Evolutionary conservation across 2,797 vertebrate genomes (phyloP).

Genomic region (Xenentodon cancila): DNA sequence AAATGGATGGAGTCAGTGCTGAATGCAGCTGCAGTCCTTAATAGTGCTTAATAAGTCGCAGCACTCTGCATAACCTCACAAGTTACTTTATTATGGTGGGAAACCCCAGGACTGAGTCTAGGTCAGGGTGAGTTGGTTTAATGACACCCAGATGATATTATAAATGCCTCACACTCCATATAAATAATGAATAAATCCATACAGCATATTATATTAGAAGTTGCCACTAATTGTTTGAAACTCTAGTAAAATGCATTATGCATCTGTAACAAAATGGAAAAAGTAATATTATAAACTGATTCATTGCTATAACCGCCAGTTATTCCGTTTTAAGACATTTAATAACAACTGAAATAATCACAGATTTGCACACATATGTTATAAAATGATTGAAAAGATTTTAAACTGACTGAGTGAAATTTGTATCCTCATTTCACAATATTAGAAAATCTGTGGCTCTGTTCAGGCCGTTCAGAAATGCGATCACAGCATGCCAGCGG

Average conservation of each 20-base stretch:
- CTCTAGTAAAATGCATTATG: neutral
- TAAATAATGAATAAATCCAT: too few species aligned
- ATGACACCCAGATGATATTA: slow-evolving; percentile 18
- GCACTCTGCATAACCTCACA: slow-evolving; percentile 13
- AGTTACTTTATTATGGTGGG: slow-evolving; percentile 36
- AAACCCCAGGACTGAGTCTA: slow-evolving; percentile 36
- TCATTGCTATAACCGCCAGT: slow-evolving; percentile 13
- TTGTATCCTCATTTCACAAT: too few species aligned
- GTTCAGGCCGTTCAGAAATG: too few species aligned
- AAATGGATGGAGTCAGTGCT: neutral
- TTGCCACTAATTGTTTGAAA: slow-evolving; percentile 32
- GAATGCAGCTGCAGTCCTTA: neutral
- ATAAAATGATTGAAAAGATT: too few species aligned
- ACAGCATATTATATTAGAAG: neutral
- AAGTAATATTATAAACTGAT: slow-evolving; percentile 26
- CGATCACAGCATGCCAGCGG: too few species aligned
- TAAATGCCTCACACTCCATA: slow-evolving; percentile 1
- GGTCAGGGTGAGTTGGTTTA: slow-evolving; percentile 41
- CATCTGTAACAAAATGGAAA: slow-evolving; percentile 10
- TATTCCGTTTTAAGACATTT: slow-evolving; percentile 18
- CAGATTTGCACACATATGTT: slow-evolving; percentile 23
- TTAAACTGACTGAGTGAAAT: too few species aligned
- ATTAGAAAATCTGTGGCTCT: too few species aligned
- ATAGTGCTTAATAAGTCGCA: slow-evolving; percentile 18
- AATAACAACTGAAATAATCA: slow-evolving; percentile 27